Conservation (phyloP, 2,888 invertebrate species). For the Dorcus hopei region DNA sequence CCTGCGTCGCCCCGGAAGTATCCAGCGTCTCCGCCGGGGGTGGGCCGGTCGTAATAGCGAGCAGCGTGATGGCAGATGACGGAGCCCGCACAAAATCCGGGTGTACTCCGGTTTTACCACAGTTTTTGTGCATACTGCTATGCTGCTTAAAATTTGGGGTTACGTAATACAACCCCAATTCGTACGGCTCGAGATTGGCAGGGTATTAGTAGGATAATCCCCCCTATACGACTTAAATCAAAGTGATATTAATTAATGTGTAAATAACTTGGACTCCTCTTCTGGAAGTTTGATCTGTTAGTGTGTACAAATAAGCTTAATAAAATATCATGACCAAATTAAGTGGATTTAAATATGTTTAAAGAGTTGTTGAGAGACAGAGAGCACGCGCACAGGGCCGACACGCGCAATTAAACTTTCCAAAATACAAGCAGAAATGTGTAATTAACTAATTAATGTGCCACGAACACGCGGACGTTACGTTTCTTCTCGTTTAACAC, state of each 20-base stretch:
- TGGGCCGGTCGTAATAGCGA: slow-evolving; percentile 61
- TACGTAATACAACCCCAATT: neutral
- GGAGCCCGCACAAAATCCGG: slow-evolving; percentile 43
- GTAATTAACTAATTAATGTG: no score
- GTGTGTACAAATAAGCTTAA: neutral
- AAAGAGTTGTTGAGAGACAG: neutral
- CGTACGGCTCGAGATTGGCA: neutral
- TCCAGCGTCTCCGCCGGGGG: slow-evolving; percentile 47
- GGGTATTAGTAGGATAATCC: neutral
- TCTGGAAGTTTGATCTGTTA: neutral
- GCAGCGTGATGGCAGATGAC: slow-evolving; percentile 66
- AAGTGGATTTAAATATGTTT: neutral
- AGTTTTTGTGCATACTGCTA: neutral
- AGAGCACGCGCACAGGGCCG: neutral
- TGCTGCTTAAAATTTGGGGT: neutral
- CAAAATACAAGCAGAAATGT: no score
- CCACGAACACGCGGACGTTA: no score
- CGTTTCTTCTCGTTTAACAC: neutral
- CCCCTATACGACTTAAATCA: neutral
- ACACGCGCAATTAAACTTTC: neutral
- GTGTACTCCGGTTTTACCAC: no score
- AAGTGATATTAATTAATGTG: neutral
- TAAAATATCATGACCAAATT: neutral
- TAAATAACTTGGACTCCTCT: neutral
- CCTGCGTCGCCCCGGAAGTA: slow-evolving; percentile 57